These are phyloP conservation scores for Caradrina clavipalpis DNA, from an alignment of 2,888 invertebrate species.

Conservation along the genomic window DNA sequence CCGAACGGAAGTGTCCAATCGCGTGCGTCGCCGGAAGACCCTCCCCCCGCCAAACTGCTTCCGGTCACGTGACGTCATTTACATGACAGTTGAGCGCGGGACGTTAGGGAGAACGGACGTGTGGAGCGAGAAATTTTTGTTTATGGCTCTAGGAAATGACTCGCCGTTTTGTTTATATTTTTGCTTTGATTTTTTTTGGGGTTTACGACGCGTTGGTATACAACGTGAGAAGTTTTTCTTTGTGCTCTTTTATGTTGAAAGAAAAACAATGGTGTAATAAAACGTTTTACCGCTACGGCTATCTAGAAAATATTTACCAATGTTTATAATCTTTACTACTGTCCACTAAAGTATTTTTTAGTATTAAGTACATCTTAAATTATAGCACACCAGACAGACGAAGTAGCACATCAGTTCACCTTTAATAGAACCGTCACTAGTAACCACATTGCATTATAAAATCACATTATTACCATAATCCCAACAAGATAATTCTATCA, in stretches of 20 bases:
- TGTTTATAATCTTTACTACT: neutral
- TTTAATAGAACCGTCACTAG: neutral
- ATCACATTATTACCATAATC: constrained; percentile 17
- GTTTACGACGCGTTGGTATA: constrained; percentile 43
- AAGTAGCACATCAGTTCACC: neutral
- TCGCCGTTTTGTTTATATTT: constrained; percentile 69
- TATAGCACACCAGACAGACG: neutral
- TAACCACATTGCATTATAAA: constrained; percentile 19
- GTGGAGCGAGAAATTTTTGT: constrained; percentile 75
- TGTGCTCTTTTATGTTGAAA: constrained; percentile 18
- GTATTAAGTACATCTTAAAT: neutral
- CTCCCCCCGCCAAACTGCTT: constrained; percentile 86
- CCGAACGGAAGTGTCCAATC: constrained; percentile 90
- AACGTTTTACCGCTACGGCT: neutral
- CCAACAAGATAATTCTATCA: constrained; percentile 44
- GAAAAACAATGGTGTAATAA: constrained; percentile 20
- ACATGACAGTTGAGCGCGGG: constrained; percentile 85
- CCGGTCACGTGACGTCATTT: constrained; percentile 91
- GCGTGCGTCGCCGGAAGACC: constrained; percentile 87
- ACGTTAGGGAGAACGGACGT: constrained; percentile 79
- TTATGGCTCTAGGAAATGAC: constrained; percentile 81
- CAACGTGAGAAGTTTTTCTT: constrained; percentile 21
- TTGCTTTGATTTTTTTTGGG: constrained; percentile 56
- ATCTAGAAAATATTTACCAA: neutral
- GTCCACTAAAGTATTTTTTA: neutral